A percentile compares a stretch with the other conserved stretches of the same genome.
These are phyloP conservation scores for Empis stercorea DNA, from an alignment of 2,888 invertebrate genomes.

Conservation along the genomic window DNA sequence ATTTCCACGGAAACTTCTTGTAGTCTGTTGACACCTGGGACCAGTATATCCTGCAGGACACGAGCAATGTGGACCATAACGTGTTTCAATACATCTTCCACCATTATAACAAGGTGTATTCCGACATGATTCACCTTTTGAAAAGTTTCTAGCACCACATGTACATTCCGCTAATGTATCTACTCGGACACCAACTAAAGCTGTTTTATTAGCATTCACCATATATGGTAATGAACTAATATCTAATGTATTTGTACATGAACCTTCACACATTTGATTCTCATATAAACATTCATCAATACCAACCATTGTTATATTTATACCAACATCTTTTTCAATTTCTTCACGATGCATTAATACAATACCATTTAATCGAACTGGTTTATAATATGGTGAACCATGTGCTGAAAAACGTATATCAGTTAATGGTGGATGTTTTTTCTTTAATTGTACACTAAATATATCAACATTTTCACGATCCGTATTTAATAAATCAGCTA, in stretches of 20 bases:
- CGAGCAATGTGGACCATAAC: slow-evolving; percentile 77
- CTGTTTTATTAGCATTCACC: slow-evolving; percentile 95
- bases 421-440: slow-evolving; percentile 76
- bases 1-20: slow-evolving; percentile 83
- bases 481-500: slow-evolving; percentile 73
- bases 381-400: slow-evolving; percentile 90
- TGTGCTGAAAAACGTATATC: slow-evolving; percentile 91
- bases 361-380: slow-evolving; percentile 86
- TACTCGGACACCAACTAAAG: slow-evolving; percentile 89
- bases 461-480: slow-evolving; percentile 86
- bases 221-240: slow-evolving; percentile 83
- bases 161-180: slow-evolving; percentile 87
- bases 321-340: slow-evolving; percentile 87
- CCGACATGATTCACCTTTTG: slow-evolving; percentile 77
- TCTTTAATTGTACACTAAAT: slow-evolving; percentile 85
- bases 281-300: slow-evolving; percentile 94
- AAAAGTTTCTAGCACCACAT: slow-evolving; percentile 86
- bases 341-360: slow-evolving; percentile 86
- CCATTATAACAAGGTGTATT: slow-evolving; percentile 90
- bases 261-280: slow-evolving; percentile 90
- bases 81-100: slow-evolving; percentile 85
- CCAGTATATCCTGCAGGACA: slow-evolving; percentile 90
- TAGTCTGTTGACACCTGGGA: slow-evolving; percentile 92
- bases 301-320: slow-evolving; percentile 94
- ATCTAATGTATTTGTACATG: slow-evolving; percentile 85